A percentile compares a stretch with the other conserved stretches of the same genome.
phyloP scores from a whole-genome alignment of 2,888 invertebrate species.

The Operophtera brumata region DNA sequence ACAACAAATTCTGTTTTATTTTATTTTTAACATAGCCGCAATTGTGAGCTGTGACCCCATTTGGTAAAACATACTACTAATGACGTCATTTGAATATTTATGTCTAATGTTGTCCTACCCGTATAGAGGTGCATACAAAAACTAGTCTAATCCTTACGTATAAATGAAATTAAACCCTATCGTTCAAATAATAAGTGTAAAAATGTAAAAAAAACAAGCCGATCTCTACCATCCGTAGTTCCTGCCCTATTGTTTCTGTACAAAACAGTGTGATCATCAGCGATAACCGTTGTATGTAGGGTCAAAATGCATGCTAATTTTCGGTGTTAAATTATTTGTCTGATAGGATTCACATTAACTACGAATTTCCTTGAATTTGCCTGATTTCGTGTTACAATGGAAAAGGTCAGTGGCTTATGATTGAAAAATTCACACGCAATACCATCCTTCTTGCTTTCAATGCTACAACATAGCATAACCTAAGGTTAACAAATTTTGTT shows the following conservation, averaged over 20 bases:
- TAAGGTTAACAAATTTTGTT: background rate
- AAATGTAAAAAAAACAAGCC: conserved; percentile 8
- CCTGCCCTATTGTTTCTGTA: conserved; percentile 71
- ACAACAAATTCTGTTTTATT: conserved; percentile 17
- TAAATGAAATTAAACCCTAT: conserved; percentile 13
- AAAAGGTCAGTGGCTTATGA: conserved; percentile 28
- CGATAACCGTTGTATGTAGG: conserved; percentile 52
- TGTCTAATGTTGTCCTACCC: conserved; percentile 12
- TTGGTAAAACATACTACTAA: conserved; percentile 12
- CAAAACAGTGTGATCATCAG: conserved; percentile 55
- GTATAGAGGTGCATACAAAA: conserved; percentile 32
- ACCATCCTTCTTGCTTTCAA: conserved; percentile 3
- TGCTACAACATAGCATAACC: background rate
- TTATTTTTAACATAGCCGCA: conserved; percentile 7
- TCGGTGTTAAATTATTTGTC: conserved; percentile 20
- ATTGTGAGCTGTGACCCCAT: conserved; percentile 28
- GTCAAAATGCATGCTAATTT: conserved; percentile 39
- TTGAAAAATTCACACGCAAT: conserved; percentile 24
- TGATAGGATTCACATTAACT: conserved; percentile 35
- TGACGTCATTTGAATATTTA: conserved; percentile 30
- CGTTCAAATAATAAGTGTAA: conserved; percentile 11
- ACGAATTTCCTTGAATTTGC: conserved; percentile 25
- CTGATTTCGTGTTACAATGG: conserved; percentile 16
- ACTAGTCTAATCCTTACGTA: conserved; percentile 22
- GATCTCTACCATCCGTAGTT: conserved; percentile 57